Evolutionary conservation across 2,888 invertebrate species (phyloP).

Genomic region (Selenia dentaria): DNA sequence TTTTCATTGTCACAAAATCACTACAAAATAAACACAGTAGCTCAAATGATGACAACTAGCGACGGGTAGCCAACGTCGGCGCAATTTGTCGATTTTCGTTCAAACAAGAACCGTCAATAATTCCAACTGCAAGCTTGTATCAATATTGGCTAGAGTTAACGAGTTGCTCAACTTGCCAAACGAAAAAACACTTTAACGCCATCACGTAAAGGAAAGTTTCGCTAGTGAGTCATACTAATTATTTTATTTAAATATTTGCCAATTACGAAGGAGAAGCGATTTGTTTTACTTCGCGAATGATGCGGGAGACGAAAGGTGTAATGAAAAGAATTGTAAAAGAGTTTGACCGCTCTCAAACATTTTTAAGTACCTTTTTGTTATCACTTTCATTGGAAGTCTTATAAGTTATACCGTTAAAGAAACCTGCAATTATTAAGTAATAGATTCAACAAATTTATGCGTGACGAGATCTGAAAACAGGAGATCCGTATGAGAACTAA

Average conservation of each 20-base stretch:
- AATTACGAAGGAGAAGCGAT: conserved; percentile 54
- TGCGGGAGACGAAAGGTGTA: conserved; percentile 33
- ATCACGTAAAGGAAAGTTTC: background rate
- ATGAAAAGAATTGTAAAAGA: conserved; percentile 3
- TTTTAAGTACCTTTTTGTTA: too few species aligned
- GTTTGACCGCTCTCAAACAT: background rate
- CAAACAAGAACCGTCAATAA: conserved; percentile 70
- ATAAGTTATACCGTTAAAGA: too few species aligned
- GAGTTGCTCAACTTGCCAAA: conserved; percentile 44
- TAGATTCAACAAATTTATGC: too few species aligned
- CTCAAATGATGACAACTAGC: conserved; percentile 12
- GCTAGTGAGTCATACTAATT: conserved; percentile 46
- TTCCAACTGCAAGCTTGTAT: conserved; percentile 56
- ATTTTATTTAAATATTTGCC: conserved; percentile 69
- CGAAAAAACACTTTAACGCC: conserved; percentile 12
- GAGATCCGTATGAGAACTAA: too few species aligned
- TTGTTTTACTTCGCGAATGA: conserved; percentile 42
- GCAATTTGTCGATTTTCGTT: conserved; percentile 55
- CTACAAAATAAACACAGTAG: conserved; percentile 9
- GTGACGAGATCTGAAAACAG: too few species aligned
- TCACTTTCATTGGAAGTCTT: too few species aligned
- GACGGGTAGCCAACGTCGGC: conserved; percentile 13
- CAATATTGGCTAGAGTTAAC: conserved; percentile 73
- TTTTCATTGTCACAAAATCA: too few species aligned
- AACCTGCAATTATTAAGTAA: too few species aligned